Base-by-base conservation (phyloP, 1,140 invertebrate species). In the Drosophila rhopaloa region DNA sequence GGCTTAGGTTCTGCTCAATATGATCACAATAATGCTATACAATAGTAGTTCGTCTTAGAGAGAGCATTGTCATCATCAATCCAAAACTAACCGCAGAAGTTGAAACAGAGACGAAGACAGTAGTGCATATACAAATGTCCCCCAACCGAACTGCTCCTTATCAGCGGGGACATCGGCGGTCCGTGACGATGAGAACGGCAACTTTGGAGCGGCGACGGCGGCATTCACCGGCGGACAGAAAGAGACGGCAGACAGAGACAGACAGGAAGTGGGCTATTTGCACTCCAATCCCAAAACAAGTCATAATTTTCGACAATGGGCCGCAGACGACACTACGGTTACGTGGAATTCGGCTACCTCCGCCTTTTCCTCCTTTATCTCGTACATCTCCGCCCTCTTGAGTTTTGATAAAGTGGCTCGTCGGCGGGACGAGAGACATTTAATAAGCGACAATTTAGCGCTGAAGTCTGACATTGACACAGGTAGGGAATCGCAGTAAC, bases 371-470 rank as follows among this genome's bases (percentile, higher is more conserved):
- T 57, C 32, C 61, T 48, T 38, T 35, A 46, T 35, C 44, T 59
- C 48, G 11, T 54, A 19, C 41, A 19, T 35, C 51, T 38, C 63
- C 35, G 35, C 37, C 35, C 37, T 46, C 35, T 16, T 38, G 27
- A 44, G 37, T 67, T 76, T 61, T 77, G 75, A 77, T 77, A 77
- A 77, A 77, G 75, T 77, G 73, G 73, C 75, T 71, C 68, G 68
- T 13, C 35, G 65, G 46, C 55, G 55, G 51, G 56, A 58, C 50
- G 46, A 61, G 48, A 60, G 47, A 72, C 53, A 86, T 82, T 86
- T 88, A 88, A 88, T 88, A 88, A 88, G 84, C 84, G 84, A 84
- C 84, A 88, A 88, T 88, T 88, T 88, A 88, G 80, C 80, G 84
- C 79, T 82, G 60, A 62, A 75, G 79, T 83, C 76, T 86, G 83